A percentile compares a stretch with the other conserved stretches of the same genome.
Evolutionary conservation across 2,797 vertebrate species (phyloP).

Genomic region (Tenualosa thibaudeaui): DNA sequence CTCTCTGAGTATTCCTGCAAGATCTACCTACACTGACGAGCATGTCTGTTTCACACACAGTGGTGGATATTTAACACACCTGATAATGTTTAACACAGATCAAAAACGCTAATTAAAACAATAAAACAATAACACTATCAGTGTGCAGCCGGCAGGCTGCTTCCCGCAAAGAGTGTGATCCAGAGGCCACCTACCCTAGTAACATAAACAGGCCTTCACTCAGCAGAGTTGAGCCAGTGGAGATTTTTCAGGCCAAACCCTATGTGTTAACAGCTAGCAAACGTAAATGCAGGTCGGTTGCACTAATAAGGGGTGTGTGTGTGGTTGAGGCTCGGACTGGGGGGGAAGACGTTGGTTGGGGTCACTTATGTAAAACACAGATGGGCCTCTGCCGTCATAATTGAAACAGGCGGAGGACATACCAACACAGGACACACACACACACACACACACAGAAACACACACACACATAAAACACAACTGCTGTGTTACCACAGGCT

Average conservation of each 20-base stretch:
- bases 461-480: neutral
- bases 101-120: too few relatives aligned
- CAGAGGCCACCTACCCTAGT: too few relatives aligned
- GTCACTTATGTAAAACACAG: constrained; percentile 64
- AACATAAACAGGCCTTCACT: constrained; percentile 9
- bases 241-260: neutral
- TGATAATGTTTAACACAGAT: too few relatives aligned
- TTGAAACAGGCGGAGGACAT: constrained; percentile 60
- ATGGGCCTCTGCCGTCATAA: constrained; percentile 68
- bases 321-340: neutral
- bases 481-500: neutral
- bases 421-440: neutral
- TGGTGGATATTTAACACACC: too few relatives aligned
- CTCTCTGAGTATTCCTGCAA: too few relatives aligned
- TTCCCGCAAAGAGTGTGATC: too few relatives aligned
- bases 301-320: constrained; percentile 35
- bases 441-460: neutral
- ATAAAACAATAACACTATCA: too few relatives aligned
- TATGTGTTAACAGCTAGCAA: constrained; percentile 47
- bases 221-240: neutral
- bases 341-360: neutral
- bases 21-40: too few relatives aligned
- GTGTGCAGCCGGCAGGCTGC: too few relatives aligned
- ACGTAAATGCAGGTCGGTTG: constrained; percentile 48
- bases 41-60: too few relatives aligned